These are phyloP conservation scores for Cyclura pinguis DNA, from an alignment of 2,797 vertebrate species.

Conservation along the genomic window DNA sequence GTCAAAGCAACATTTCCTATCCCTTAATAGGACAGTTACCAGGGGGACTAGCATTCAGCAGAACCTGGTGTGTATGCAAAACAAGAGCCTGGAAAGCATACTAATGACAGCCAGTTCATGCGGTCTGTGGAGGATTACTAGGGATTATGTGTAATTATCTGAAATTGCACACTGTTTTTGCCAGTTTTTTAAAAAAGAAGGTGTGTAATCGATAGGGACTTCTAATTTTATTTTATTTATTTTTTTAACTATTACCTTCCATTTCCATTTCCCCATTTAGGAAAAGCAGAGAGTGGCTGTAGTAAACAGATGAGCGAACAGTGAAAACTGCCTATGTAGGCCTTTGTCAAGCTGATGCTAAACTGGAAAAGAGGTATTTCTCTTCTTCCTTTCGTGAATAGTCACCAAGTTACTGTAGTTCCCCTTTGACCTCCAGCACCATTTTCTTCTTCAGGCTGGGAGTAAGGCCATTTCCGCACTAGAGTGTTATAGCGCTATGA, in stretches of 20 bases:
- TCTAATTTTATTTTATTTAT: constrained; percentile 40
- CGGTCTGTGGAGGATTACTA: constrained; percentile 69
- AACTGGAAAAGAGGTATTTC: background rate
- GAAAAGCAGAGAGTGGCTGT: constrained; percentile 26
- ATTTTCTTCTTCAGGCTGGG: background rate
- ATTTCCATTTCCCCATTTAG: constrained; percentile 41
- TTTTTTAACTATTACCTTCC: constrained; percentile 38
- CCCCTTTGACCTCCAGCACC: background rate
- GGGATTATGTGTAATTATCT: constrained; percentile 78
- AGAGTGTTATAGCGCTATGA: too few species aligned
- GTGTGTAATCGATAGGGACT: constrained; percentile 64
- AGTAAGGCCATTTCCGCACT: too few species aligned
- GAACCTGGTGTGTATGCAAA: constrained; percentile 58
- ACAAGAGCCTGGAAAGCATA: constrained; percentile 59
- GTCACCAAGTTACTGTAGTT: background rate
- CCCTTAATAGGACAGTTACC: constrained; percentile 56
- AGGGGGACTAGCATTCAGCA: constrained; percentile 38
- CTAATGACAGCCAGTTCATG: constrained; percentile 63
- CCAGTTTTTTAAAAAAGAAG: constrained; percentile 18
- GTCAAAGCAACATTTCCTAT: constrained; percentile 52
- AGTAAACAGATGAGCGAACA: constrained; percentile 29
- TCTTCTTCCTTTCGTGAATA: background rate
- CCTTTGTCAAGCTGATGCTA: background rate
- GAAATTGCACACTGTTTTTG: constrained; percentile 68
- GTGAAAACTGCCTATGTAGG: constrained; percentile 32